Percentiles rank a stretch among this genome's conserved stretches.
These are phyloP conservation scores for Ellobius talpinus DNA, from an alignment of 2,113 vertebrate species.

Conservation along the genomic window DNA sequence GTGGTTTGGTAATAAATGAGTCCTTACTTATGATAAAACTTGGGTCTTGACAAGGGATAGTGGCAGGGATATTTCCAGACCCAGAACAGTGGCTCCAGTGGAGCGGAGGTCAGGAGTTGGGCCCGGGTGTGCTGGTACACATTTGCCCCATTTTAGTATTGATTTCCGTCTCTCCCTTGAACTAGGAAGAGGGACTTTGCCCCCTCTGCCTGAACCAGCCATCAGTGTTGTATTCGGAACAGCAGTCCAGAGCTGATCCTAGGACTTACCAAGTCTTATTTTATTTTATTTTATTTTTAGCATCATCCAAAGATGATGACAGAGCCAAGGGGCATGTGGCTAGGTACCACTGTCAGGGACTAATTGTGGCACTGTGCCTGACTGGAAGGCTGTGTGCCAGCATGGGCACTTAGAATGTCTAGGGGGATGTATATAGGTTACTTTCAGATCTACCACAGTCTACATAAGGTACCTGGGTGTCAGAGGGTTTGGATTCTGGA, in stretches of 20 bases:
- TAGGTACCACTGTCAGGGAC: not conserved
- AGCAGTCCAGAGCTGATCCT: not conserved
- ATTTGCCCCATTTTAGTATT: not conserved
- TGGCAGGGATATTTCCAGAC: not conserved
- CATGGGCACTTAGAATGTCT: too few relatives aligned
- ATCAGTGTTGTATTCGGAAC: not conserved
- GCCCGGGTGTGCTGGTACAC: not conserved
- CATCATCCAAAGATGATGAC: not conserved
- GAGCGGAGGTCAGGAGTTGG: not conserved
- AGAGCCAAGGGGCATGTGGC: not conserved
- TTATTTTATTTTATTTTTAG: not conserved
- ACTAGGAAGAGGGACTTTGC: not conserved
- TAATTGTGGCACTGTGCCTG: rapidly evolving
- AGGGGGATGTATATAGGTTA: not conserved
- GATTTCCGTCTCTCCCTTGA: not conserved
- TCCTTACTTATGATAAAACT: not conserved
- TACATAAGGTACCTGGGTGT: not conserved
- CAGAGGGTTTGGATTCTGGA: not conserved
- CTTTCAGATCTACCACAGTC: too few relatives aligned
- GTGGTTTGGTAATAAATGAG: not conserved
- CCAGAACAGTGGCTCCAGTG: not conserved
- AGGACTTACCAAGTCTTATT: not conserved
- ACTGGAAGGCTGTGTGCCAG: rapidly evolving
- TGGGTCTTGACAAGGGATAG: too few relatives aligned
- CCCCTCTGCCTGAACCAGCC: not conserved